A percentile compares a stretch with the other conserved stretches of the same genome.
Conservation (phyloP, 2,113 vertebrate species). For the Zosterops lateralis region DNA sequence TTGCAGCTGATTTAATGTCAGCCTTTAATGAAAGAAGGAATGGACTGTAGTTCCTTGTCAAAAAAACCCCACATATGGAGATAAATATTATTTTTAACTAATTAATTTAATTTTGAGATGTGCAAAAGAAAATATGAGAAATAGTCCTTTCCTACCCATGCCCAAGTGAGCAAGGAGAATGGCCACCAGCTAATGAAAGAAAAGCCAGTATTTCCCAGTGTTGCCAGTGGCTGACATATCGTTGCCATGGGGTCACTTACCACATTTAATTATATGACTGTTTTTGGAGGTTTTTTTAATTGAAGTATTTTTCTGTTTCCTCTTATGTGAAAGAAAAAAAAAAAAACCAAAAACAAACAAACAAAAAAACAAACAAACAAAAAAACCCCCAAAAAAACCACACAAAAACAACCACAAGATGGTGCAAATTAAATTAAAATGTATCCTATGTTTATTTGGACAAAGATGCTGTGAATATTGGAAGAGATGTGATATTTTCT, state of each 20-base stretch:
- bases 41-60: background rate
- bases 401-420: background rate
- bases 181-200: background rate
- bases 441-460: background rate
- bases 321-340: background rate
- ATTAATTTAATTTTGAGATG: background rate
- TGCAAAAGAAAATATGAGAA: background rate
- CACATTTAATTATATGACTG: background rate
- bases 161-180: background rate
- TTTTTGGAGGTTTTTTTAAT: background rate
- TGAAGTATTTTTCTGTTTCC: background rate
- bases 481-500: background rate
- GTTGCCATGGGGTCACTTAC: background rate
- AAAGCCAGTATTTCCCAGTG: background rate
- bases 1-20: background rate
- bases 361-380: too few relatives aligned
- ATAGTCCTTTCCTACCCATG: background rate
- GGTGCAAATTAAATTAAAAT: background rate
- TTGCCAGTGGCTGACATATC: background rate
- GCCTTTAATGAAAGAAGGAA: background rate
- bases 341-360: too few relatives aligned
- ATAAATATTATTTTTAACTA: background rate
- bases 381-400: too few relatives aligned
- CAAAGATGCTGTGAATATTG: background rate
- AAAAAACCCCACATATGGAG: background rate